Base-by-base conservation (phyloP, 2,888 invertebrate species). In the Volucella zonaria region DNA sequence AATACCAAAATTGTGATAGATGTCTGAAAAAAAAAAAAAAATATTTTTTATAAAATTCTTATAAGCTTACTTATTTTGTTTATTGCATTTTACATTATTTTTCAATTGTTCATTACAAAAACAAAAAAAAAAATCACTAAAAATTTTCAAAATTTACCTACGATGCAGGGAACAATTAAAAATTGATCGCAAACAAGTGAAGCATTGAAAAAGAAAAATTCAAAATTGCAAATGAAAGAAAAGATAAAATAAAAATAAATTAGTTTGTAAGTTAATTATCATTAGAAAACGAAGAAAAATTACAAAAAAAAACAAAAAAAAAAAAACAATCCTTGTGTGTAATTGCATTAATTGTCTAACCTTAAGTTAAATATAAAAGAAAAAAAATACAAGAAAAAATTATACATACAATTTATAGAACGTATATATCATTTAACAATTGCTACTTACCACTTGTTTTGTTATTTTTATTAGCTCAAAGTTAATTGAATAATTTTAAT, bases 81-180 rank as follows among this genome's bases (percentile, higher is more conserved):
- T 79, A 74, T 83, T 83, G 70, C 75, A 70, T 83, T 75, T 77
- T 61, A 67, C 47, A 56, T 68, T 73, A 54, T 49, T 66, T 71
- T 71, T 71, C 45, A 49, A 71, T 59, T 75, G 58, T 83, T 75
- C 66, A 51, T 79, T 58, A 42, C 31, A 61, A 66, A n/a, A 51
- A 66, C 12, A 64, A 64, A 49, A 68, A 18, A 59, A 47, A 38
- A 54, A 61, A 49, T 38, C 61, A 75, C 47, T 51, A 64, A 52
- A 83, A 82, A 87, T 87, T 87, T 87, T 78, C 76, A 87, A 86
- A 86, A 83, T 80, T 81, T 73, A 85, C 85, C 66, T 82, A 86
- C 78, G 70, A 87, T 87, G 87, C 87, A 87, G 87, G 87, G 86
- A 87, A 87, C 87, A 87, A 87, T 87, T 87, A 81, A 78, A 87